These are phyloP conservation scores for Mnemiopsis leidyi DNA, from an alignment of 37 sponge, comb jelly and placozoan species.

Conservation along the genomic window DNA sequence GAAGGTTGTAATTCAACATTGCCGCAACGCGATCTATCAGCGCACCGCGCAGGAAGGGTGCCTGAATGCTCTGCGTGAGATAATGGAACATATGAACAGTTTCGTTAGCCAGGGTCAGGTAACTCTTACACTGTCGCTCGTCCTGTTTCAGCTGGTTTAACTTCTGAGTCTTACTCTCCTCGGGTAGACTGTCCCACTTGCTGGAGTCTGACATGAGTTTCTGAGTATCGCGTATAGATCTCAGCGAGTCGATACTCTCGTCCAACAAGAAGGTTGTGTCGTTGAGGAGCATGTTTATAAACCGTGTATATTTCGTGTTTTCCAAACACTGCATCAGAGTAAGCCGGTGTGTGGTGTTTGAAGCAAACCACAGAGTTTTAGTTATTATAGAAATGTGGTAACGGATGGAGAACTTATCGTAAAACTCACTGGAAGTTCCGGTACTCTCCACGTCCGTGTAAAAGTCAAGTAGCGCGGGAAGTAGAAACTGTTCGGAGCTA, in stretches of 20 bases:
- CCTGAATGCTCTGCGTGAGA: slow-evolving; percentile 75
- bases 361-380: slow-evolving; percentile 75
- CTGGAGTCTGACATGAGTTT: slow-evolving; percentile 76
- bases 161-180: slow-evolving; percentile 69
- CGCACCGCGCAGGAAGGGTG: slow-evolving; percentile 80
- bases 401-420: slow-evolving; percentile 94
- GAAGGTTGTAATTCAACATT: slow-evolving; percentile 94
- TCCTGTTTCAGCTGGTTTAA: slow-evolving; percentile 81
- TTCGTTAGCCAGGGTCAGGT: slow-evolving; percentile 85
- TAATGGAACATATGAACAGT: slow-evolving; percentile 84
- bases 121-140: slow-evolving; percentile 90
- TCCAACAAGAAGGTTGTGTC: slow-evolving; percentile 96
- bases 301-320: slow-evolving; percentile 76
- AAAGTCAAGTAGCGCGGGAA: slow-evolving; percentile 22
- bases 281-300: slow-evolving; percentile 94
- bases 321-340: slow-evolving; percentile 56
- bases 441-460: slow-evolving; percentile 84
- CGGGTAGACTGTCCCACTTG: slow-evolving; percentile 76
- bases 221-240: slow-evolving; percentile 90
- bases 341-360: background rate
- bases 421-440: slow-evolving; percentile 96
- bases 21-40: slow-evolving; percentile 75
- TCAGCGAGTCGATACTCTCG: slow-evolving; percentile 85
- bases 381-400: slow-evolving; percentile 87
- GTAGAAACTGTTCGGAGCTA: background rate